A percentile compares a stretch with the other conserved stretches of the same genome.
Conservation (phyloP, 2,797 vertebrate genomes). For the Arremon brunneinucha region DNA sequence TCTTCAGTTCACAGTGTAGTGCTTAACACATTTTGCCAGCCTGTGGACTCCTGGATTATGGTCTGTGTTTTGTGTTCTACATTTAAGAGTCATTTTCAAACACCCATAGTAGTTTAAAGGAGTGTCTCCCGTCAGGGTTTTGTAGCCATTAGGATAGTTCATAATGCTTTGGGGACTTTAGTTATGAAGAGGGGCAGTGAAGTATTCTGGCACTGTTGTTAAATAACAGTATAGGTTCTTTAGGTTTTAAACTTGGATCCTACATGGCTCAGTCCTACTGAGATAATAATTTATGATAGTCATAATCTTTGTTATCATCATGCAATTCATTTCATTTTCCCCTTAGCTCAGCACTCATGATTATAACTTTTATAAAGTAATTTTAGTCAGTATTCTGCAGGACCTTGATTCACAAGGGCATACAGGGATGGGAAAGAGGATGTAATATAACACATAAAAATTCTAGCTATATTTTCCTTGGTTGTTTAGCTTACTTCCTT, state of each 20-base stretch:
- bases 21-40: not conserved
- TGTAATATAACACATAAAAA: not conserved
- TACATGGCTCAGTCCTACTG: not conserved
- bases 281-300: not conserved
- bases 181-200: not conserved
- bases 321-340: not conserved
- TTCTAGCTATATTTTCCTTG: not conserved
- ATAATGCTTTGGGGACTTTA: not conserved
- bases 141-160: not conserved
- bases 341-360: constrained; percentile 12
- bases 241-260: not conserved
- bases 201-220: not conserved
- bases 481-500: not conserved
- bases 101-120: not conserved
- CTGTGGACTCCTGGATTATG: not conserved
- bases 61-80: not conserved
- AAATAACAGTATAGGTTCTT: not conserved
- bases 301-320: constrained; percentile 19
- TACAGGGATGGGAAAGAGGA: not conserved
- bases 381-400: constrained; percentile 7
- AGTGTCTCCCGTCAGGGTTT: not conserved
- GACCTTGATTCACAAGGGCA: not conserved
- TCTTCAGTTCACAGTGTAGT: not conserved
- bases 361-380: constrained; percentile 22
- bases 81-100: not conserved